These are phyloP conservation scores for Stichopus horrens DNA, from an alignment of 53 echinoderm and acorn worm genomes.

Conservation along the genomic window DNA sequence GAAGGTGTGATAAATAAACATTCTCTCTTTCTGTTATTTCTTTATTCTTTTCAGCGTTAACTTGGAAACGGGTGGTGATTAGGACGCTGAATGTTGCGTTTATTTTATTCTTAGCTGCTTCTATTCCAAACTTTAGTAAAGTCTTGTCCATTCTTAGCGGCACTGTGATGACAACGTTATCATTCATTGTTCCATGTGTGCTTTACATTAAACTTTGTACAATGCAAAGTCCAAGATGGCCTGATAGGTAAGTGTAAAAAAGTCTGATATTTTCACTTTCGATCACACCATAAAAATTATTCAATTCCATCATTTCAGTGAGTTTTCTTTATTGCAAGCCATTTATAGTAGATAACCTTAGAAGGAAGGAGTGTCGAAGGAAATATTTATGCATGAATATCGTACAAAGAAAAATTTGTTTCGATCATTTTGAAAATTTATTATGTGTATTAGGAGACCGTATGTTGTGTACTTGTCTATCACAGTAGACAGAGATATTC, in stretches of 20 bases:
- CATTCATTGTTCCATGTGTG: not conserved
- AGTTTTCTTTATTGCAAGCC: too few species aligned
- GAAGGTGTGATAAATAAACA: not conserved
- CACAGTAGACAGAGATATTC: too few species aligned
- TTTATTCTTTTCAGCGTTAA: not conserved
- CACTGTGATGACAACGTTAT: not conserved
- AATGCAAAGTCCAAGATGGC: not conserved
- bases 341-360: too few species aligned
- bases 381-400: too few species aligned
- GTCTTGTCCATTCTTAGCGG: not conserved
- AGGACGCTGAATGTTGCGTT: not conserved
- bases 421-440: too few species aligned
- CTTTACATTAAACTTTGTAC: not conserved
- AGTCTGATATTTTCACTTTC: too few species aligned
- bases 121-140: constrained; percentile 1
- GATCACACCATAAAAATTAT: too few species aligned
- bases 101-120: constrained; percentile 20
- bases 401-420: too few species aligned
- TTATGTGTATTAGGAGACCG: too few species aligned
- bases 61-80: constrained; percentile 9
- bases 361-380: too few species aligned
- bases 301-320: too few species aligned
- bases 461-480: too few species aligned
- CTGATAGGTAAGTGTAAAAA: not conserved
- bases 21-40: not conserved